Evolutionary conservation across 37 sponge, comb jelly and placozoan genomes (phyloP).

Genomic region (Amphimedon queenslandica): DNA sequence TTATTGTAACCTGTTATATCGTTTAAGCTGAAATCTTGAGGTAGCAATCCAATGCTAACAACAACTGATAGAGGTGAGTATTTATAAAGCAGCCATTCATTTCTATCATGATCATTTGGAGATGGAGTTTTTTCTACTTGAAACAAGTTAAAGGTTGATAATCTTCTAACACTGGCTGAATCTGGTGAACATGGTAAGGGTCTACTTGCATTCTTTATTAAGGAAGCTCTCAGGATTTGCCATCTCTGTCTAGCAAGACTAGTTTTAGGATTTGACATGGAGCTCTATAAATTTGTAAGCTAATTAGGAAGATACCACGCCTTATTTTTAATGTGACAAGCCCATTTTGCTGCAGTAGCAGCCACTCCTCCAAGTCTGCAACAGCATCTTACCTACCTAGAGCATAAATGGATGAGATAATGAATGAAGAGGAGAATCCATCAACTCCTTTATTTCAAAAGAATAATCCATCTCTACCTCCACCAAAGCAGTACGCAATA

Average conservation of each 20-base stretch:
- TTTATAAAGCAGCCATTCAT: background rate
- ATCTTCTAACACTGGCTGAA: constrained; percentile 36
- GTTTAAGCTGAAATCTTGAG: constrained; percentile 1
- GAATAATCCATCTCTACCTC: background rate
- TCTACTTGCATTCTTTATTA: background rate
- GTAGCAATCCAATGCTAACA: background rate
- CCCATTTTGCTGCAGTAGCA: too few relatives aligned
- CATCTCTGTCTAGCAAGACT: background rate
- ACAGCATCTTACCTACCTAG: background rate
- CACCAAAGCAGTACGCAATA: background rate
- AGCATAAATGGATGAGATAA: background rate
- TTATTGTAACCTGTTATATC: constrained; percentile 67
- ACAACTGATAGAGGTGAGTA: background rate
- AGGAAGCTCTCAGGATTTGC: background rate
- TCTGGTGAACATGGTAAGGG: background rate
- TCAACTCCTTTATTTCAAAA: background rate
- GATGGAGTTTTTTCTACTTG: background rate
- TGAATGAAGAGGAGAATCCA: background rate
- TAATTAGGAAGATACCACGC: background rate
- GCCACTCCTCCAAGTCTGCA: background rate
- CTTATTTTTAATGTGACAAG: too few relatives aligned
- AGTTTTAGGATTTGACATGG: background rate
- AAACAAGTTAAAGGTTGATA: constrained; percentile 33
- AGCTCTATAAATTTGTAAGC: too few relatives aligned
- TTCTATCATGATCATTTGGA: background rate